These are phyloP conservation scores for Cheilosia grossa DNA, from an alignment of 2,888 invertebrate genomes.

Conservation along the genomic window DNA sequence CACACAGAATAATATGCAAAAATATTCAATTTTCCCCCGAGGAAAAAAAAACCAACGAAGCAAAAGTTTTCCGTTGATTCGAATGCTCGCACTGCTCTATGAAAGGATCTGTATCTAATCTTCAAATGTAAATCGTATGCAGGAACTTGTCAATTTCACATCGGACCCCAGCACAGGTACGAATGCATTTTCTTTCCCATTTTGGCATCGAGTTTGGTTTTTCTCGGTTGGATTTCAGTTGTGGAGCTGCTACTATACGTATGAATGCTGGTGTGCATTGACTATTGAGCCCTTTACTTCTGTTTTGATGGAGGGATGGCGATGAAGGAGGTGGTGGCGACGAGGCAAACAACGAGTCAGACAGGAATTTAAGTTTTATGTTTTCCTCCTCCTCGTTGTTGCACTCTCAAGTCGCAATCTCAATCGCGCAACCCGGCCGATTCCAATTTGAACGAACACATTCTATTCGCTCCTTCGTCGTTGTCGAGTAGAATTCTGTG, in stretches of 20 bases:
- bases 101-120: conserved; percentile 44
- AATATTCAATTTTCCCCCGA: conserved; percentile 45
- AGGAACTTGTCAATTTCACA: conserved; percentile 64
- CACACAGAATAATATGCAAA: conserved; percentile 66
- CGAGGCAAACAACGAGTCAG: conserved; percentile 24
- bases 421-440: conserved; percentile 23
- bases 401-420: conserved; percentile 5
- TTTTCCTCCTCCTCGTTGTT: conserved; percentile 55
- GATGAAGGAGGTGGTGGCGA: conserved; percentile 3
- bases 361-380: conserved; percentile 69
- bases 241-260: background rate
- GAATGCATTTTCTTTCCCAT: conserved; percentile 10
- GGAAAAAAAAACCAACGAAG: conserved; percentile 13
- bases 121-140: conserved; percentile 57
- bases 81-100: background rate
- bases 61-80: background rate
- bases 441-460: conserved; percentile 58
- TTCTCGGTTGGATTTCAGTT: conserved; percentile 6
- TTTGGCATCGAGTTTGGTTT: conserved; percentile 14
- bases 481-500: conserved; percentile 14
- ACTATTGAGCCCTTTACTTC: conserved; percentile 13
- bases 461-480: conserved; percentile 31
- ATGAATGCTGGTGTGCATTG: background rate
- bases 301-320: conserved; percentile 29
- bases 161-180: conserved; percentile 42